These are phyloP conservation scores for Manacus vitellinus DNA, from an alignment of 2,113 vertebrate genomes.

Conservation along the genomic window DNA sequence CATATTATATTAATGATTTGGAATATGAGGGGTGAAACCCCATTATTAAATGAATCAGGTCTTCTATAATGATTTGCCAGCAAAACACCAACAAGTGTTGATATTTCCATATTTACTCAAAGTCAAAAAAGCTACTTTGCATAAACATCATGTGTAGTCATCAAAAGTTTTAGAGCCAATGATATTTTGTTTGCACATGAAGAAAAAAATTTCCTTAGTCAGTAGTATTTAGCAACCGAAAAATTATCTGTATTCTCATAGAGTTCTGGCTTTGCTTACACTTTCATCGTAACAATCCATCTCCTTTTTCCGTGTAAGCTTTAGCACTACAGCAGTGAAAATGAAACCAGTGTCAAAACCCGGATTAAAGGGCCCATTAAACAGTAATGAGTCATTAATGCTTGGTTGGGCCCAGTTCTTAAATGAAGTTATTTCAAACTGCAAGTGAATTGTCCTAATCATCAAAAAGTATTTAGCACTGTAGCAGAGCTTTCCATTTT, in stretches of 20 bases:
- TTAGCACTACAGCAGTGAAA: neutral
- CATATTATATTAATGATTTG: neutral
- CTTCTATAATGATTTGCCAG: neutral
- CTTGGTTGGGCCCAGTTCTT: neutral
- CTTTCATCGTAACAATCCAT: neutral
- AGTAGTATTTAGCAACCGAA: neutral
- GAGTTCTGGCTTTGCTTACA: neutral
- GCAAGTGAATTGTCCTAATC: neutral
- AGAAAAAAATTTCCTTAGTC: neutral
- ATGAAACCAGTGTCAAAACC: neutral
- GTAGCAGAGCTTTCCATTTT: neutral
- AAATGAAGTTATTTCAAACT: neutral
- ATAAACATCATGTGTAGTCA: neutral
- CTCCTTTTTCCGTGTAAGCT: neutral
- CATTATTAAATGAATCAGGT: neutral
- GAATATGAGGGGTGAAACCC: neutral
- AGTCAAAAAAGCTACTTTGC: neutral
- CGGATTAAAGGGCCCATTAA: neutral
- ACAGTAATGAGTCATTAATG: neutral
- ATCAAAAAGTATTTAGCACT: neutral
- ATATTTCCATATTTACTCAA: neutral
- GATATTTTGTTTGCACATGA: neutral
- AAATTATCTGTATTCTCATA: neutral
- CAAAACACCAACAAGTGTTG: neutral
- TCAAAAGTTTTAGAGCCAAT: neutral